Base-by-base conservation (phyloP, 92 coral and sea anemone species). In the Umimayanthus chanpuru region DNA sequence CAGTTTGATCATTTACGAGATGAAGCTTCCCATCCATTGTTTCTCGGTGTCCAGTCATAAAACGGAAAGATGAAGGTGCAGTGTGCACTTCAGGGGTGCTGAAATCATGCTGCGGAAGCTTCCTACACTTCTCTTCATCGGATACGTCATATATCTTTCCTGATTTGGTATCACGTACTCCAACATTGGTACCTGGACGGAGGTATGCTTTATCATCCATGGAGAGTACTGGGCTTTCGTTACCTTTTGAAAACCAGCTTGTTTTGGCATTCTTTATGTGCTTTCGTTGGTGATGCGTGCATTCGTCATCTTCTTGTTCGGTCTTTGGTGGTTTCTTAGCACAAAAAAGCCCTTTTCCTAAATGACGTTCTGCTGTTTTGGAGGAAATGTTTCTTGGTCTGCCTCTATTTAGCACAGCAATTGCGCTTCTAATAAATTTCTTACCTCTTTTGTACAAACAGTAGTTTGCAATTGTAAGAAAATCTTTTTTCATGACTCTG, bases 201-300 rank as follows among this genome's bases (percentile, higher is more conserved):
- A 2, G 73, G 43, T 90, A 92, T 0, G 94, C 94, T 73, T 92
- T 92, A 53, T 92, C 93, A 61, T 92, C 92, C 92, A 86, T 89
- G 9, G 85, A 73, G 20, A 85, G n/a, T 9, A 92, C 88, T 4
- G 81, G 85, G 29, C 92, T 80, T 1, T 93, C 75, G 5, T 79
- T 61, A 53, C 77, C 32, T 78, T 76, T 44, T 9, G 7, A 14
- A 88, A 88, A 83, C 39, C 71, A 9, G 75, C 43, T 2, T 2
- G 43, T 2, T 40, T 40, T 40, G 5, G 43, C 43, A n/a, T 88
- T 80, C 36, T 81, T 61, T 8, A 91, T 55, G 29, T 77, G 89
- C 76, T 28, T 77, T 26, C 89, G 26, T 67, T 87, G 89, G 61
- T 87, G 89, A 18, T 77, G 82, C 15, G 89, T 87, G 14, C 89